Conservation (phyloP, 2,113 vertebrate species). For the Rattus norvegicus region DNA sequence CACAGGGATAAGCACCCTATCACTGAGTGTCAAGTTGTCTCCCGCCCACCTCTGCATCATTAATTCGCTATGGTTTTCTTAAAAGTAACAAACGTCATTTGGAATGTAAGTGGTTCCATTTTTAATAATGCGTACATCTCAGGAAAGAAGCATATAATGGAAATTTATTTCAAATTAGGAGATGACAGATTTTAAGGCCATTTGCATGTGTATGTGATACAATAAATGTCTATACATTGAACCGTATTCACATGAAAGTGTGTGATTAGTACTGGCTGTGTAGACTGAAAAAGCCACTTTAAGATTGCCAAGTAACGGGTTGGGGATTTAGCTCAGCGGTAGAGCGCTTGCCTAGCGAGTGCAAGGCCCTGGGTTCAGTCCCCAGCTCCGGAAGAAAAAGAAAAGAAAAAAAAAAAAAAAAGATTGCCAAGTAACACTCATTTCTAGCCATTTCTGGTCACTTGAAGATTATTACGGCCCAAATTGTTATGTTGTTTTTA, state of each 20-base stretch:
- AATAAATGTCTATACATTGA: conserved; percentile 28
- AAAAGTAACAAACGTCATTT: conserved; percentile 69
- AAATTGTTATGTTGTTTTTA: background rate
- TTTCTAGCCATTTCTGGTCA: background rate
- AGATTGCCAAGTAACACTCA: conserved; percentile 24
- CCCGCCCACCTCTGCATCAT: background rate
- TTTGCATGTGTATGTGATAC: background rate
- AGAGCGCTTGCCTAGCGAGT: too few species aligned
- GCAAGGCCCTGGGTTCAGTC: too few species aligned
- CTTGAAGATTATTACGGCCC: conserved; percentile 10
- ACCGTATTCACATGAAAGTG: background rate
- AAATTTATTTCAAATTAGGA: conserved; percentile 38
- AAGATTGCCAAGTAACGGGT: conserved; percentile 37
- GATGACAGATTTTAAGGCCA: background rate
- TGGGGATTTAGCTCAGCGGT: too few species aligned
- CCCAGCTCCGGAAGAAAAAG: too few species aligned
- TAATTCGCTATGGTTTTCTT: conserved; percentile 61
- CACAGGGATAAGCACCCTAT: conserved; percentile 59
- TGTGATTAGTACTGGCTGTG: background rate
- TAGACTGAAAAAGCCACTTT: background rate
- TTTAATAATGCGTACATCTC: conserved; percentile 37
- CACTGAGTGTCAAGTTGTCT: conserved; percentile 59
- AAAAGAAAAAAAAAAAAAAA: too few species aligned
- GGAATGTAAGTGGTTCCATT: background rate
- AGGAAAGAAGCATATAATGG: conserved; percentile 59